These are phyloP conservation scores for Varecia variegata DNA, from an alignment of 2,797 vertebrate genomes.

Conservation along the genomic window DNA sequence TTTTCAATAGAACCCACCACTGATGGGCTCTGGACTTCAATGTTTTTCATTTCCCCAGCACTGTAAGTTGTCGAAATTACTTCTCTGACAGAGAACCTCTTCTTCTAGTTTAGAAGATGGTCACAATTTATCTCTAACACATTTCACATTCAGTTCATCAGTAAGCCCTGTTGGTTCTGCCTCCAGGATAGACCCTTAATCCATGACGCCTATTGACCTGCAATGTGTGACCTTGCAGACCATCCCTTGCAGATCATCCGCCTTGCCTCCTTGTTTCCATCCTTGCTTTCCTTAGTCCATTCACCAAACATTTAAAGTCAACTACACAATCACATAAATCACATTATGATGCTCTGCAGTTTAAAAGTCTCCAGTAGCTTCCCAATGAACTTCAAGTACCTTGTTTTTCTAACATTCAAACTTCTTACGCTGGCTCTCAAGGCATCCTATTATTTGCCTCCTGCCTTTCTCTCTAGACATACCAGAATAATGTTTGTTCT, in stretches of 20 bases:
- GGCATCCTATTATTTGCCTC: not conserved
- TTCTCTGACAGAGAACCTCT: not conserved
- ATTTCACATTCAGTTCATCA: not conserved
- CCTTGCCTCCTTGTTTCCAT: not conserved
- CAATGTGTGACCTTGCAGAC: not conserved
- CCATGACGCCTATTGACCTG: not conserved
- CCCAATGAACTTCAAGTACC: not conserved
- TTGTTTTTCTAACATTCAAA: not conserved
- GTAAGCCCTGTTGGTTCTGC: not conserved
- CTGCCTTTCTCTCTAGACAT: not conserved
- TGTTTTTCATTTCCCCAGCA: not conserved
- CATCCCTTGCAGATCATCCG: not conserved
- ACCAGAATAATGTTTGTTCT: not conserved
- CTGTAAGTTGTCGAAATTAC: not conserved
- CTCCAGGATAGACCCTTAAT: not conserved
- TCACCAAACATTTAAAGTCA: not conserved
- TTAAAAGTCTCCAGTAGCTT: not conserved
- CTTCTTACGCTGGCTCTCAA: not conserved
- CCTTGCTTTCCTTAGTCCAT: not conserved
- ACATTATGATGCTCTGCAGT: not conserved
- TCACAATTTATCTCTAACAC: not conserved
- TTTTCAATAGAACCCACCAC: not conserved
- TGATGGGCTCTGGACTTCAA: not conserved
- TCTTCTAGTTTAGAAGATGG: not conserved
- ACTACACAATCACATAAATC: not conserved